A percentile compares a stretch with the other conserved stretches of the same genome.
Conservation (phyloP, 2,888 invertebrate species). For the Masnerella sp. region DNA sequence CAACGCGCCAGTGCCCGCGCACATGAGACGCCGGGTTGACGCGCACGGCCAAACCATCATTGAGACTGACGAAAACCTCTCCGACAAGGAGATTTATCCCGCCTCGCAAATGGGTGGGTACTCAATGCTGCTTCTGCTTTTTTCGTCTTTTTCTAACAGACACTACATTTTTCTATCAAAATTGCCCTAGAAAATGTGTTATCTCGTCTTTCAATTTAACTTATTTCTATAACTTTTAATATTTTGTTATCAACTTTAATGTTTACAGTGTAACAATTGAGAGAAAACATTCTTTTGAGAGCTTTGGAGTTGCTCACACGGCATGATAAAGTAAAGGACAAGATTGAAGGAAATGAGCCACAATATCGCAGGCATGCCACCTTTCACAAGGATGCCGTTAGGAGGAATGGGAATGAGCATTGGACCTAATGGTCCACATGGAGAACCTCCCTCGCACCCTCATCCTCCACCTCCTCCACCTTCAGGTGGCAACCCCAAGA, state of each 20-base stretch:
- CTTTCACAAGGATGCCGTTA: conserved; percentile 86
- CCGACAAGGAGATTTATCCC: conserved; percentile 91
- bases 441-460: conserved; percentile 85
- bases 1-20: conserved; percentile 78
- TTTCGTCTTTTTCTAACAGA: too few relatives aligned
- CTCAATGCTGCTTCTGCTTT: too few relatives aligned
- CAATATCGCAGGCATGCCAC: conserved; percentile 89
- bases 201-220: too few relatives aligned
- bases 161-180: too few relatives aligned
- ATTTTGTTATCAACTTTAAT: too few relatives aligned
- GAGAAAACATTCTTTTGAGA: conserved; percentile 58
- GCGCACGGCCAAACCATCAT: conserved; percentile 82
- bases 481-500: conserved; percentile 91
- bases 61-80: conserved; percentile 91
- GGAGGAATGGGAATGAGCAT: conserved; percentile 81
- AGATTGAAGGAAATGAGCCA: conserved; percentile 83
- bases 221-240: too few relatives aligned
- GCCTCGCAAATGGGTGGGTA: conserved; percentile 74
- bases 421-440: conserved; percentile 82
- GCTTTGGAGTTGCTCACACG: conserved; percentile 70
- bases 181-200: too few relatives aligned
- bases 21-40: conserved; percentile 79
- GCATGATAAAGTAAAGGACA: conserved; percentile 75
- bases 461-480: conserved; percentile 84
- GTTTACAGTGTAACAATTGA: conserved; percentile 11